Evolutionary conservation across 2,797 vertebrate genomes (phyloP).

Genomic region (Yasuhikotakia modesta): DNA sequence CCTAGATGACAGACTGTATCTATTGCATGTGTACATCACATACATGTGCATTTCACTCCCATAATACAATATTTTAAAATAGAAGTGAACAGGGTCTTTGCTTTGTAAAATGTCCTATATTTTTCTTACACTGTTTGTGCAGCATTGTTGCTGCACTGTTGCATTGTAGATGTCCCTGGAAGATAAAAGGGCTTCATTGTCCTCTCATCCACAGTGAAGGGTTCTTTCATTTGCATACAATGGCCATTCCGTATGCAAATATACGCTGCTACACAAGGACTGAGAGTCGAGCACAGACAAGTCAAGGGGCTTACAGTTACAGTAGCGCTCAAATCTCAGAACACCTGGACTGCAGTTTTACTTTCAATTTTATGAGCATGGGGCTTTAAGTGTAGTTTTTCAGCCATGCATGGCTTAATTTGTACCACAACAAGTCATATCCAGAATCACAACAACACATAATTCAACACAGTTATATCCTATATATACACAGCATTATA

Average conservation of each 20-base stretch:
- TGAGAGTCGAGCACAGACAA: conserved; percentile 33
- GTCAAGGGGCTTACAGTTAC: conserved; percentile 4
- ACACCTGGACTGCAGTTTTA: conserved; percentile 36
- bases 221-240: conserved; percentile 63
- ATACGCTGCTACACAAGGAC: conserved; percentile 20
- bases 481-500: too few relatives aligned
- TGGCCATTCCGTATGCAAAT: conserved; percentile 63
- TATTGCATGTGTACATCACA: background rate
- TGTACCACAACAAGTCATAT: background rate
- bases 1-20: background rate
- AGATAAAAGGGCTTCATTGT: conserved; percentile 48
- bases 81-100: background rate
- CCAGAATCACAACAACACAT: too few relatives aligned
- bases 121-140: conserved; percentile 13
- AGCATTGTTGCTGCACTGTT: conserved; percentile 17
- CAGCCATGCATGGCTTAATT: background rate
- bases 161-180: conserved; percentile 63
- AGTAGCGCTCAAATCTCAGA: conserved; percentile 25
- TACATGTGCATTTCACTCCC: background rate
- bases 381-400: background rate
- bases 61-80: background rate
- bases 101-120: background rate
- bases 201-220: conserved; percentile 48
- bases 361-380: background rate
- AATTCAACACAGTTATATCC: too few relatives aligned